Conservation (phyloP, 1,140 invertebrate species). For the Ceratitis capitata region DNA sequence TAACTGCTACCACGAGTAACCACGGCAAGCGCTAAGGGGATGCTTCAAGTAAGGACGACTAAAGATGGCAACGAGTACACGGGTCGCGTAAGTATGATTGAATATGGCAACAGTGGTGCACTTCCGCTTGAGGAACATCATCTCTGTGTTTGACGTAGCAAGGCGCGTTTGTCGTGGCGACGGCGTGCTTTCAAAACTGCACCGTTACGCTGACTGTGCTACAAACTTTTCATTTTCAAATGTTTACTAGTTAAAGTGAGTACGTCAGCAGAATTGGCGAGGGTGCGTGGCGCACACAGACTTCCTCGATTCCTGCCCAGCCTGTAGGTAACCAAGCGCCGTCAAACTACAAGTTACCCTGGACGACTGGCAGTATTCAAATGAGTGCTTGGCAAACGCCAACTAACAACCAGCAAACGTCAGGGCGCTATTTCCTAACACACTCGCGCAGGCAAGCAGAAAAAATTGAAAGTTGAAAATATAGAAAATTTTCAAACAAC, state of each 20-base stretch:
- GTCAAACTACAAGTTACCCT: not conserved
- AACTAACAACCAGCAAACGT: not conserved
- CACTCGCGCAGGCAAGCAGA: not conserved
- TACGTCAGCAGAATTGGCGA: no score
- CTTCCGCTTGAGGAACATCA: not conserved
- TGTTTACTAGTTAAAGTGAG: not conserved
- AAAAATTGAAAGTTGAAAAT: not conserved
- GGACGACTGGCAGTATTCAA: not conserved
- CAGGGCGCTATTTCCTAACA: not conserved
- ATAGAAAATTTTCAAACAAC: no score
- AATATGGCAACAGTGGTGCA: not conserved
- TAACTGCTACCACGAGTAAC: not conserved
- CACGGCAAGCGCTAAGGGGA: not conserved
- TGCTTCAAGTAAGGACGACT: not conserved
- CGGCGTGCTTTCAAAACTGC: no score
- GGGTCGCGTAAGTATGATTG: not conserved
- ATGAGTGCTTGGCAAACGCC: not conserved
- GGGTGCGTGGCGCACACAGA: not conserved
- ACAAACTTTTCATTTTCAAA: slow-evolving; percentile 19
- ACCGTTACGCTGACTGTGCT: not conserved
- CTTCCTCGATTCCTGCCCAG: not conserved
- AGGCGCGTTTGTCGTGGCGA: not conserved
- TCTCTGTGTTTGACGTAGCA: not conserved
- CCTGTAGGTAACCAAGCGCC: not conserved
- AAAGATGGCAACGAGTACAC: not conserved